phyloP scores from a whole-genome alignment of 1,140 invertebrate species.

The Bemisia tabaci region DNA sequence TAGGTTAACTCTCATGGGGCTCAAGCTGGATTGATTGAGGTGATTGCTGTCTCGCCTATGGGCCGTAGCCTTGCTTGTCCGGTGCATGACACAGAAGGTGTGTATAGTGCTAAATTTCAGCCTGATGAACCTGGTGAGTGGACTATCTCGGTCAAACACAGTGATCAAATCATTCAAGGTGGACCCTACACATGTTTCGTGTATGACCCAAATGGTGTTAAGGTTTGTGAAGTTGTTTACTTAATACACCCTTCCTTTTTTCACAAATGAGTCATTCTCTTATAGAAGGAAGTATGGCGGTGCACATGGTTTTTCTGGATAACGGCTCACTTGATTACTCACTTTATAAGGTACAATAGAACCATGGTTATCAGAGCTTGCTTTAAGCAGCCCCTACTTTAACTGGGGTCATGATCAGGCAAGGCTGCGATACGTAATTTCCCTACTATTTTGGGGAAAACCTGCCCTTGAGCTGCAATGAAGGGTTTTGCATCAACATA shows the following conservation, averaged over 20 bases:
- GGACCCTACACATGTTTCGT: slow-evolving; percentile 95
- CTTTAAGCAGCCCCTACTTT: too few species aligned
- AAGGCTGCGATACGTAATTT: too few species aligned
- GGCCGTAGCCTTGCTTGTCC: slow-evolving; percentile 60
- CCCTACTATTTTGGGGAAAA: too few species aligned
- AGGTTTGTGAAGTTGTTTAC: slow-evolving; percentile 38
- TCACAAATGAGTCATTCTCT: too few species aligned
- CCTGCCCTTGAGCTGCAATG: too few species aligned
- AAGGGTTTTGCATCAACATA: too few species aligned
- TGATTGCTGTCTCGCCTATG: slow-evolving; percentile 77
- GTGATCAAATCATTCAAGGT: slow-evolving; percentile 88
- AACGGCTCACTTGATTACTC: too few species aligned
- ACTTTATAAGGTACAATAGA: too few species aligned
- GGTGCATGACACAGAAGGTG: slow-evolving; percentile 58
- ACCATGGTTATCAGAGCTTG: too few species aligned
- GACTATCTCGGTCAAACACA: slow-evolving; percentile 90
- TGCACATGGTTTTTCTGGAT: too few species aligned
- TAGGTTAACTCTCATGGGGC: slow-evolving; percentile 53
- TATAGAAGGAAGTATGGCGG: too few species aligned
- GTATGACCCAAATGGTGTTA: slow-evolving; percentile 83
- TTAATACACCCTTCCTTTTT: neutral
- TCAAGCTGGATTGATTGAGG: slow-evolving; percentile 66
- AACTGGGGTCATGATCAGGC: too few species aligned
- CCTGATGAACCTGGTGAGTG: slow-evolving; percentile 94
- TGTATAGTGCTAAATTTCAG: slow-evolving; percentile 86